Evolutionary conservation across 2,797 vertebrate genomes (phyloP).

Genomic region (Gephyroberyx darwinii): DNA sequence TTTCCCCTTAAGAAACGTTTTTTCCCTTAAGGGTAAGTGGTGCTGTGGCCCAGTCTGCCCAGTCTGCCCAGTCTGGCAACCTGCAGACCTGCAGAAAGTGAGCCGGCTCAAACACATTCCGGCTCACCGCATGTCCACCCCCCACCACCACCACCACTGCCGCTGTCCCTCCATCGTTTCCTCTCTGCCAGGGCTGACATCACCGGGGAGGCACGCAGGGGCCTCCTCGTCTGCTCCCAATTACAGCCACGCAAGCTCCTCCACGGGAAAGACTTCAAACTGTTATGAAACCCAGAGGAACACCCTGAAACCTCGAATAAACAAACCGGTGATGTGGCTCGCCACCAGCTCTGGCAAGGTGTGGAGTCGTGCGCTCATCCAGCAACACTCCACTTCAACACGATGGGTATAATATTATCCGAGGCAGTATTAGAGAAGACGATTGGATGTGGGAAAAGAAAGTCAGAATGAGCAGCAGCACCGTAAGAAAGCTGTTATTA

Average conservation of each 20-base stretch:
- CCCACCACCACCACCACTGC: neutral
- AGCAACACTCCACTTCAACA: conserved; percentile 23
- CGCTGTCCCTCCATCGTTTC: conserved; percentile 54
- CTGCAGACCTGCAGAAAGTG: conserved; percentile 56
- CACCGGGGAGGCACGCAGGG: conserved; percentile 79
- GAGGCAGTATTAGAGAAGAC: conserved; percentile 21
- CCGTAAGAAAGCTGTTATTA: neutral
- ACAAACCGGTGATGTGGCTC: conserved; percentile 50
- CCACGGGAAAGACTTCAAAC: conserved; percentile 67
- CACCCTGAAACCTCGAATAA: conserved; percentile 70
- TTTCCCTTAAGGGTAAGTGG: neutral
- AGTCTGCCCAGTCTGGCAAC: conserved; percentile 41
- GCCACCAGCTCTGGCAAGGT: conserved; percentile 45
- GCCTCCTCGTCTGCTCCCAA: conserved; percentile 83
- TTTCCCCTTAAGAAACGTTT: too few species aligned
- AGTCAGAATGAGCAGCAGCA: conserved; percentile 5
- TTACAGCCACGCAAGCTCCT: conserved; percentile 72
- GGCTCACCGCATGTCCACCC: conserved; percentile 48
- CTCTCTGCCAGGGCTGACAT: conserved; percentile 78
- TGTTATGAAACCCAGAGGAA: conserved; percentile 70
- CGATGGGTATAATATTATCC: conserved; percentile 34
- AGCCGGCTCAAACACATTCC: conserved; percentile 63
- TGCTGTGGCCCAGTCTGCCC: conserved; percentile 9
- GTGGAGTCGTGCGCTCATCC: conserved; percentile 47
- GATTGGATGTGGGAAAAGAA: conserved; percentile 19